Base-by-base conservation (phyloP, 2,888 invertebrate species). In the Uropetala carovei region DNA sequence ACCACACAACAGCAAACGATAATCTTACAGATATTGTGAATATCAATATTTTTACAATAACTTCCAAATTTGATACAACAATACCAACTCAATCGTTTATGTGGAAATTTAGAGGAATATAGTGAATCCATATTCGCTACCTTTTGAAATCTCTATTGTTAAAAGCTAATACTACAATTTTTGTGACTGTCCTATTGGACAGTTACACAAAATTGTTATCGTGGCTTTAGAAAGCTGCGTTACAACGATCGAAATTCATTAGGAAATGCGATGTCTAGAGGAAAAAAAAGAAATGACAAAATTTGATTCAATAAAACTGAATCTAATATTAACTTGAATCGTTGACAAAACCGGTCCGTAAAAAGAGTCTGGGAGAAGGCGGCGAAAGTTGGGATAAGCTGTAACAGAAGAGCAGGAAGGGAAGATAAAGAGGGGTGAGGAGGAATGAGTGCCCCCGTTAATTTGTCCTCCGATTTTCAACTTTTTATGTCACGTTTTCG, bases 361-460 rank as follows among this genome's bases (percentile, higher is more conserved):
- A 9, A 22, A 68, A 22, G 18, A 10, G 43, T 43, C 43, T 43
- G 43, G 56, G 56, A 27, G 83, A 83, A 43, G 56, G 89, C 22
- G 68, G n/a, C 64, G 18, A 18, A 27, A 30, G 58, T 14, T 59
- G 86, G 86, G 86, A 86, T 75, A 75, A 75, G 75, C 43, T 43
- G 5, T 43, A 43, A 43, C 3, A 43, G 5, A 43, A 43, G 43
- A 43, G 43, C 43, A 43, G 43, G 43, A 43, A 43, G 43, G 43
- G 5, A 43, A 43, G 43, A 43, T 3, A 43, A 5, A 75, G 75
- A 27, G 22, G 22, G 75, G 75, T 43, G 27, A 89, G 64, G 68
- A 60, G 75, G 16, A 22, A 75, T 27, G 89, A 83, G 89, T 89
- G 89, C 64, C 64, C 64, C 64, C 89, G 64, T 89, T 89, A 89